phyloP scores from a whole-genome alignment of 1,140 invertebrate species.

The Eupeodes corollae region DNA sequence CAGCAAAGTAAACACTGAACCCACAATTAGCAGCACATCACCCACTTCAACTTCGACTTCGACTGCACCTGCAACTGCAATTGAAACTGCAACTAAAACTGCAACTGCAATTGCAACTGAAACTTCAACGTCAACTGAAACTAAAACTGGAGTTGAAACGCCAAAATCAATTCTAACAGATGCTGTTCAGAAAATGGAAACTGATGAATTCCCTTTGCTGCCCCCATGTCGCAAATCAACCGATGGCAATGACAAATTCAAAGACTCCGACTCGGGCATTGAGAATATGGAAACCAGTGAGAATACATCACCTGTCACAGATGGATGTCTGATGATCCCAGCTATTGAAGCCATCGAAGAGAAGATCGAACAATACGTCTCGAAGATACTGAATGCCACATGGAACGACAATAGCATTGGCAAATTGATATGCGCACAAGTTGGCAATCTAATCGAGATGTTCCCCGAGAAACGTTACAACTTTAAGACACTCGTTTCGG shows the following conservation, averaged over 20 bases:
- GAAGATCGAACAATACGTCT: slow-evolving; percentile 43
- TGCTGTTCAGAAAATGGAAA: slow-evolving; percentile 40
- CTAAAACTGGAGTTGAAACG: too few relatives aligned
- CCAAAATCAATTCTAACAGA: slow-evolving; percentile 21
- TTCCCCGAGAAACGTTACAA: slow-evolving; percentile 27
- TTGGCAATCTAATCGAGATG: slow-evolving; percentile 38
- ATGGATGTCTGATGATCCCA: not conserved
- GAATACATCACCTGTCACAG: slow-evolving; percentile 2
- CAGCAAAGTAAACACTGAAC: not conserved
- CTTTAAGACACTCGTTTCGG: slow-evolving; percentile 40
- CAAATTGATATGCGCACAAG: slow-evolving; percentile 47
- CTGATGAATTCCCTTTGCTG: slow-evolving; percentile 38
- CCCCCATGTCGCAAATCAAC: not conserved
- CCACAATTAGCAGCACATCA: not conserved
- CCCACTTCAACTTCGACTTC: not conserved
- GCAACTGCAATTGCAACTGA: slow-evolving; percentile 5
- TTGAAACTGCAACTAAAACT: slow-evolving; percentile 15
- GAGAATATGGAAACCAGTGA: slow-evolving; percentile 58
- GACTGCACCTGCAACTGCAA: slow-evolving; percentile 17
- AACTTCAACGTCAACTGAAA: slow-evolving; percentile 5
- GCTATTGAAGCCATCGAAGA: slow-evolving; percentile 37
- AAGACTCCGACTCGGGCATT: slow-evolving; percentile 60
- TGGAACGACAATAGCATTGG: slow-evolving; percentile 45
- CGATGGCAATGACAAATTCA: slow-evolving; percentile 39
- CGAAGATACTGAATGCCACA: slow-evolving; percentile 46